A percentile compares a stretch with the other conserved stretches of the same genome.
Conservation (phyloP, 2,113 vertebrate genomes). For the Cinclus mexicanus region DNA sequence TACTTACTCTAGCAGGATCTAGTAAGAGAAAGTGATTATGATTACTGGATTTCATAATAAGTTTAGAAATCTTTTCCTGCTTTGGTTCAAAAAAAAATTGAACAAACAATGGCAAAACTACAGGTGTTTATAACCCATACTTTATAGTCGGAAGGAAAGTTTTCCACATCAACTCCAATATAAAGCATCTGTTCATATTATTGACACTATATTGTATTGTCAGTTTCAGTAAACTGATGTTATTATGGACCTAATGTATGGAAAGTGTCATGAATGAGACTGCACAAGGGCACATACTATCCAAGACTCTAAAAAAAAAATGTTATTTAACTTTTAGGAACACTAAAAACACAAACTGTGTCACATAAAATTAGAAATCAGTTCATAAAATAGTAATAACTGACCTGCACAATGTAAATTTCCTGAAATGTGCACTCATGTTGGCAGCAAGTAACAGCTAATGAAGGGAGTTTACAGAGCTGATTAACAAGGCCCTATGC, state of each 20-base stretch:
- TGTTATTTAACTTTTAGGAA: conserved; percentile 66
- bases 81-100: neutral
- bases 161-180: neutral
- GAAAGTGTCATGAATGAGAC: conserved; percentile 22
- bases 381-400: conserved; percentile 75
- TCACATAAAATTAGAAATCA: conserved; percentile 76
- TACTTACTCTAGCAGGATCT: neutral
- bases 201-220: conserved; percentile 10
- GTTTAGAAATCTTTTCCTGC: neutral
- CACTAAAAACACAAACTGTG: conserved; percentile 69
- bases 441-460: conserved; percentile 70
- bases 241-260: neutral
- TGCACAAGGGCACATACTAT: conserved; percentile 9
- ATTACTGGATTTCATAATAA: neutral
- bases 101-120: neutral
- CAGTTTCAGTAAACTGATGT: neutral
- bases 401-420: conserved; percentile 72
- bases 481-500: conserved; percentile 77
- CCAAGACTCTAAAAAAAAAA: neutral
- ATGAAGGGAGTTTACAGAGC: conserved; percentile 78
- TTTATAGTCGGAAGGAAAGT: conserved; percentile 6
- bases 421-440: conserved; percentile 65
- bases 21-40: neutral
- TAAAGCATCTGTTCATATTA: conserved; percentile 1
- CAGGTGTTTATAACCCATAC: neutral